Conservation (phyloP, 2,113 vertebrate genomes). For the Tychaedon coryphoeus region DNA sequence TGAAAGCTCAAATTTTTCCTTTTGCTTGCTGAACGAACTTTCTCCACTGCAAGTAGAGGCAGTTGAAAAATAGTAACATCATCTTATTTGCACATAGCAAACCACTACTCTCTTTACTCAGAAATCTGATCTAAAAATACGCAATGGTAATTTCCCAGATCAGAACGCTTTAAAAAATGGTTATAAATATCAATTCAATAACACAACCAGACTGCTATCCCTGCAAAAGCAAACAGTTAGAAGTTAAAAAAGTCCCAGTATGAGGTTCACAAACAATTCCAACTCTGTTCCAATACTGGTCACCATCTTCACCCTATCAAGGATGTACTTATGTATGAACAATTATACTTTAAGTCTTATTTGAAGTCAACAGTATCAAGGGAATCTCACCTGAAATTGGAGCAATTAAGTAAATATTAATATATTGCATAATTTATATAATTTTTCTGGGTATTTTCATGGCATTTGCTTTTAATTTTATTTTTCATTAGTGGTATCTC, state of each 20-base stretch:
- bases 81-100: constrained; percentile 18
- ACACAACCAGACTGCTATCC: neutral
- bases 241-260: neutral
- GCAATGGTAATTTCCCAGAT: constrained; percentile 4
- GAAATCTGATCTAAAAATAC: constrained; percentile 62
- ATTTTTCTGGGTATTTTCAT: neutral
- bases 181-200: constrained; percentile 39
- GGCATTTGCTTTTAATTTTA: neutral
- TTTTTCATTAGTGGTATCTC: neutral
- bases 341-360: neutral
- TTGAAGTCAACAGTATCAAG: neutral
- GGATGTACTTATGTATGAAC: neutral
- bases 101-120: constrained; percentile 37
- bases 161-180: neutral
- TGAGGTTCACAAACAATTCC: neutral
- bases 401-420: neutral
- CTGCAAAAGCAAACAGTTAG: constrained; percentile 39
- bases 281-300: neutral
- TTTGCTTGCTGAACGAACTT: neutral
- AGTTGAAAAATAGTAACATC: constrained; percentile 55
- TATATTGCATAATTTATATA: neutral
- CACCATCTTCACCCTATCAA: neutral
- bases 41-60: neutral
- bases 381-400: neutral
- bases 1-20: constrained; percentile 18